Base-by-base conservation (phyloP, 2,888 invertebrate genomes). In the Drosophila tanythrix region DNA sequence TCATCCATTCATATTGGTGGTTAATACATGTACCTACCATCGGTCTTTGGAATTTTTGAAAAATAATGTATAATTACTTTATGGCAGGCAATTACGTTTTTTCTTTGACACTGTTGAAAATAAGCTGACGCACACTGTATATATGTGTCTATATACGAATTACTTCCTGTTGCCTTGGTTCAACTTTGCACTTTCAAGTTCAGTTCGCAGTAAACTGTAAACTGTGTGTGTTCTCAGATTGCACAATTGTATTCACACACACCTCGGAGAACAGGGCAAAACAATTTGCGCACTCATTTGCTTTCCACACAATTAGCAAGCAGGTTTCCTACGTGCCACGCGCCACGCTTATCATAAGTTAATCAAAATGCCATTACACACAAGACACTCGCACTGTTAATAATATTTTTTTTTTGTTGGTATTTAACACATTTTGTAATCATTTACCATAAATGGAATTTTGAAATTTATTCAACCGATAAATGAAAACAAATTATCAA, bases 131-230 rank as follows among this genome's bases (percentile, higher is more conserved):
- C n/a, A n/a, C n/a, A n/a, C n/a, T n/a, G n/a, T n/a, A 33, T 33
- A 21, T 21, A 25, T 36, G 7, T 53, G 7, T 25, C 21, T 8
- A 53, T 52, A 53, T 31, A 21, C 38, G 21, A 15, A 13, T 33
- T 25, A 29, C 55, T 62, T 67, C 68, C 68, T 76, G 62, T 60
- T 64, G 52, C 60, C 58, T 57, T 62, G 64, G 40, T 38, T 61
- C 60, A 78, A 78, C 74, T 78, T 75, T 68, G 72, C 75, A 75
- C 72, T 73, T 81, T 71, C 70, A 76, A 76, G 81, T 76, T 82
- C 76, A 76, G 66, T 73, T 59, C 35, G 27, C 57, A 58, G 50
- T 61, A 64, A 68, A 66, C 61, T 77, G 57, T 61, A 64, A 68
- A 64, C 61, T 77, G 57, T 71, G 73, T 72, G 68, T 62, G 61